Conservation (phyloP, 2,888 invertebrate species). For the Ormia ochracea region DNA sequence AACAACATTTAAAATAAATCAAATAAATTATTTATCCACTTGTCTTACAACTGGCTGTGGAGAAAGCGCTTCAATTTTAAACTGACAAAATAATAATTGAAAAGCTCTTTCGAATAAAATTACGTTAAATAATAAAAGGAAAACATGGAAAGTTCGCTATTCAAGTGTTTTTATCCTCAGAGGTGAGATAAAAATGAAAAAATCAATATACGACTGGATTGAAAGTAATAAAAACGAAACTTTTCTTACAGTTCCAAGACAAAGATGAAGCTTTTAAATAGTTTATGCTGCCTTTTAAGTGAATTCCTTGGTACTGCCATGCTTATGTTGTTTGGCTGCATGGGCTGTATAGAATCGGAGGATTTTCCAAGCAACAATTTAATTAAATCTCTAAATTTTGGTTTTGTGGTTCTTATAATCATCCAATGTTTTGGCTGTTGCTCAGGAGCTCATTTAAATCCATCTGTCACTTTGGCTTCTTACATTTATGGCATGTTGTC, state of each 20-base stretch:
- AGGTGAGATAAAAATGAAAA: constrained; percentile 10
- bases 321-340: constrained; percentile 85
- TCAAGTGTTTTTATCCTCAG: constrained; percentile 14
- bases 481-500: constrained; percentile 75
- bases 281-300: constrained; percentile 78
- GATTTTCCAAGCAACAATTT: constrained; percentile 72
- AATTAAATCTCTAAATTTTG: constrained; percentile 78
- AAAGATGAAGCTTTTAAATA: constrained; percentile 67
- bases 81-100: constrained; percentile 38
- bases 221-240: background rate
- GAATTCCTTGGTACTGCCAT: constrained; percentile 84
- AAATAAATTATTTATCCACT: constrained; percentile 6
- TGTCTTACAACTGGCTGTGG: background rate
- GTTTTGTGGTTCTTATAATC: constrained; percentile 82
- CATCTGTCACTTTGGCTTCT: constrained; percentile 84
- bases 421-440: constrained; percentile 87
- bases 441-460: constrained; percentile 88
- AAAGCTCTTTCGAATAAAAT: background rate
- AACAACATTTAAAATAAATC: background rate
- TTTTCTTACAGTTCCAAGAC: constrained; percentile 17
- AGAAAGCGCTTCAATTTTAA: background rate
- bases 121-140: background rate
- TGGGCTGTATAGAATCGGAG: constrained; percentile 79
- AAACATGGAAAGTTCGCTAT: constrained; percentile 15
- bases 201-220: background rate